Evolutionary conservation across 2,113 vertebrate genomes (phyloP), one percentile per base, ranked within the genome.

Genomic region (Bubalus kerabau): DNA sequence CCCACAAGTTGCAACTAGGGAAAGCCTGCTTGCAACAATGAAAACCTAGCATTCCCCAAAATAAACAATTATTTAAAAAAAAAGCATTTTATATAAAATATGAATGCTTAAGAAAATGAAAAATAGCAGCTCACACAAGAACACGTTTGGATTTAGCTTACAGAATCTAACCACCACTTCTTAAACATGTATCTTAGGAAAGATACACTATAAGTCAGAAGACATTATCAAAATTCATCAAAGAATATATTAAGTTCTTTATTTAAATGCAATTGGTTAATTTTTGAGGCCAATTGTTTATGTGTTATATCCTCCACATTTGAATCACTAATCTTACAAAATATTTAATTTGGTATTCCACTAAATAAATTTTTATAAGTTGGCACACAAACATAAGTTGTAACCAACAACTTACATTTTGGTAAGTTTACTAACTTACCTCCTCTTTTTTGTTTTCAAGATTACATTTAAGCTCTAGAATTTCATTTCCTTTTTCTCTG

Each of bases 381-480:
- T 86, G 14, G 78, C 2, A 62, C 16, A 94, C 16, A 87, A 71
- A 92, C 17, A 0, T 43, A 40, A 32, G 1, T 0, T 21, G 36
- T 0, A 57, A 48, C 8, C n/a, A 74, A 76, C 2, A 76, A 76
- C 40, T 43, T 74, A 74, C 36, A 43, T 76, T 14, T 76, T 14
- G 23, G 0, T 76, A 43, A 76, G 23, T 76, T 67, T 48, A 90
- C 62, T 92, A 89, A 64, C 87, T 97, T 98, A 99, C 99, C 99
- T 99, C 99, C 76, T 99, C 99, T 57, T 99, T 99, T 97, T 99
- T 99, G 98, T 99, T 99, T 97, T 99, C 99, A 97, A 99, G 97
- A 88, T 97, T 99, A 98, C 99, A 99, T 95, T 99, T 99, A 46
- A 99, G 99, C 90, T 99, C 99, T 97, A 99, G 98, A 97, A 99